phyloP scores from a whole-genome alignment of 2,888 invertebrate genomes.

The Rotaria magnacalcarata region DNA sequence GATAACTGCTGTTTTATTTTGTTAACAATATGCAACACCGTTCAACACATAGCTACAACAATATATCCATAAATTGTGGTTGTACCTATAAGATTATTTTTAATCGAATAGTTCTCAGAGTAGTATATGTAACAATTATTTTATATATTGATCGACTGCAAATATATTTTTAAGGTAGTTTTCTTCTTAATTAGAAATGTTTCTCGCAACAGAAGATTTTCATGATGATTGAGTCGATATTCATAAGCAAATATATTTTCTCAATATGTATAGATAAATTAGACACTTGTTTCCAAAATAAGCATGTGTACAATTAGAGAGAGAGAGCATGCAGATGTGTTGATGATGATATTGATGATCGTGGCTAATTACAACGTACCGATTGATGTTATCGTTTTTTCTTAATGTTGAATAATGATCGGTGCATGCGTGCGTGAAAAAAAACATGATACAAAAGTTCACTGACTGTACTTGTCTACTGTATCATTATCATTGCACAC shows the following conservation, averaged over 20 bases:
- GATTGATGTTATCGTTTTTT: constrained; percentile 3
- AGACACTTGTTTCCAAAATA: neutral
- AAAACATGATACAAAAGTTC: constrained; percentile 18
- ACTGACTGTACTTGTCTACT: neutral
- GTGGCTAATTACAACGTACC: neutral
- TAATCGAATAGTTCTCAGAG: too few species aligned
- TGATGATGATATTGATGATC: neutral
- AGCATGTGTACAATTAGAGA: neutral
- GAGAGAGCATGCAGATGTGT: neutral
- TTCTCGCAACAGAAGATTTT: neutral
- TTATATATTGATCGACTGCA: too few species aligned
- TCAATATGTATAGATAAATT: neutral
- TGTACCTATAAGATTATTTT: too few species aligned
- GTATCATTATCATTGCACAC: constrained; percentile 18
- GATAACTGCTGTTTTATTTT: too few species aligned
- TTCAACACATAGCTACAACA: too few species aligned
- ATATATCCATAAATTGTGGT: too few species aligned
- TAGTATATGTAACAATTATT: too few species aligned
- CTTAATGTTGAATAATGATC: neutral
- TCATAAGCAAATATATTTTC: neutral
- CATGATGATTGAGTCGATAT: neutral
- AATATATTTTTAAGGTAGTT: too few species aligned
- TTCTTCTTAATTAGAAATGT: too few species aligned
- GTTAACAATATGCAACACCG: too few species aligned
- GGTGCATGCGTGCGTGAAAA: neutral